Conservation (phyloP, 2,113 vertebrate species). For the Urocitellus parryii region DNA sequence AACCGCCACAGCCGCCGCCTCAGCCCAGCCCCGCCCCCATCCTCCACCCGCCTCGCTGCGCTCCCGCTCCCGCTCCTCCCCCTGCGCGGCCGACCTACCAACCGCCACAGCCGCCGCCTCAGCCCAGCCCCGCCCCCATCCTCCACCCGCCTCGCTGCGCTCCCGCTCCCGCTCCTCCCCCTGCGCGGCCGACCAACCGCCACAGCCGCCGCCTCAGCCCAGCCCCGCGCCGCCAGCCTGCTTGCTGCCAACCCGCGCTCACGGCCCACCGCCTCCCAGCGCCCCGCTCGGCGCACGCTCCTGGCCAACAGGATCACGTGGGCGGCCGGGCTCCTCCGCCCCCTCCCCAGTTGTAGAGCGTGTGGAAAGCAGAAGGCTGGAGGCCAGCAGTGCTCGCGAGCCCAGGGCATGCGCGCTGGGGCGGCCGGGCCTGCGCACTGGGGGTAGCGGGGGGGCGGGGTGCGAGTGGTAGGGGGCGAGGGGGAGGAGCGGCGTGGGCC, state of each 20-base stretch:
- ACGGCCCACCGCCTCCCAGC: conserved; percentile 38
- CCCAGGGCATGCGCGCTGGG: conserved; percentile 85
- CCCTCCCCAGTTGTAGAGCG: conserved; percentile 78
- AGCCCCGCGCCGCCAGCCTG: background rate
- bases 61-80: too few species aligned
- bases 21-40: conserved; percentile 54
- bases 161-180: too few species aligned
- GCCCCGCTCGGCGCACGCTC: conserved; percentile 63
- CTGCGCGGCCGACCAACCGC: too few species aligned
- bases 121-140: too few species aligned
- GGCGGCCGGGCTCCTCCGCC: conserved; percentile 54
- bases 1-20: conserved; percentile 54
- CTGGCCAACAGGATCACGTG: conserved; percentile 82
- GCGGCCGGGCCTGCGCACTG: conserved; percentile 77
- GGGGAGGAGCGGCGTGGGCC: background rate
- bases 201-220: too few species aligned
- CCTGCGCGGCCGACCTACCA: too few species aligned
- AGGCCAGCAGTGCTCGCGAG: conserved; percentile 81
- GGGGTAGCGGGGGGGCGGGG: conserved; percentile 53
- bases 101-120: too few species aligned
- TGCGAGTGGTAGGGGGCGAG: background rate
- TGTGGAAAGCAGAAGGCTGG: conserved; percentile 78
- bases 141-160: too few species aligned
- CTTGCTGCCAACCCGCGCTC: conserved; percentile 1
- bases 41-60: too few species aligned